A percentile compares a stretch with the other conserved stretches of the same genome.
These are phyloP conservation scores for Danio kyathit DNA, from an alignment of 2,797 vertebrate genomes.

Conservation along the genomic window DNA sequence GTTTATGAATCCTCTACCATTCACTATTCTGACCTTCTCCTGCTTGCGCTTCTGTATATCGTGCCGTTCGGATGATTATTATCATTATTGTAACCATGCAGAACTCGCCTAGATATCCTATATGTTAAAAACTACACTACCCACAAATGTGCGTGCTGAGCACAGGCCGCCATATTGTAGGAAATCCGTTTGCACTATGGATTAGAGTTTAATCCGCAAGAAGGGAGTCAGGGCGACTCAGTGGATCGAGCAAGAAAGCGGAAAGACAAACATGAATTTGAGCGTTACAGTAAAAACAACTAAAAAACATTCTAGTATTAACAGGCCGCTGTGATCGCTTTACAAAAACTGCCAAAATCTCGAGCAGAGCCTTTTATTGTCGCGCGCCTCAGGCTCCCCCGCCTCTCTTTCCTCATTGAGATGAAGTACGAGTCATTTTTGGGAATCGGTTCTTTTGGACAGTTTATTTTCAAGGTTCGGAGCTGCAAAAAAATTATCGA, in stretches of 20 bases:
- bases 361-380: background rate
- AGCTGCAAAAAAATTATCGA: background rate
- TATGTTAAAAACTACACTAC: conserved; percentile 74
- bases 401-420: background rate
- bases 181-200: conserved; percentile 79
- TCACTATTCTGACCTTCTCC: background rate
- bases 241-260: conserved; percentile 66
- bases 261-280: conserved; percentile 55
- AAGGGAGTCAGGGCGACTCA: conserved; percentile 73
- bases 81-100: no score
- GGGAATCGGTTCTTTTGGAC: conserved; percentile 10
- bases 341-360: conserved; percentile 14
- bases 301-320: background rate
- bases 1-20: background rate
- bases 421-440: conserved; percentile 11
- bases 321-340: background rate
- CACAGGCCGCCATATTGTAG: conserved; percentile 76
- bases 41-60: background rate
- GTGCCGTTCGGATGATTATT: no score
- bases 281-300: background rate
- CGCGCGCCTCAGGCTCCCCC: background rate
- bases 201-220: conserved; percentile 83
- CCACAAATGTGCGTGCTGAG: conserved; percentile 70
- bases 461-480: background rate
- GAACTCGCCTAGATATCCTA: no score